Conservation (phyloP, 2,113 vertebrate species). For the Spilogale gracilis region DNA sequence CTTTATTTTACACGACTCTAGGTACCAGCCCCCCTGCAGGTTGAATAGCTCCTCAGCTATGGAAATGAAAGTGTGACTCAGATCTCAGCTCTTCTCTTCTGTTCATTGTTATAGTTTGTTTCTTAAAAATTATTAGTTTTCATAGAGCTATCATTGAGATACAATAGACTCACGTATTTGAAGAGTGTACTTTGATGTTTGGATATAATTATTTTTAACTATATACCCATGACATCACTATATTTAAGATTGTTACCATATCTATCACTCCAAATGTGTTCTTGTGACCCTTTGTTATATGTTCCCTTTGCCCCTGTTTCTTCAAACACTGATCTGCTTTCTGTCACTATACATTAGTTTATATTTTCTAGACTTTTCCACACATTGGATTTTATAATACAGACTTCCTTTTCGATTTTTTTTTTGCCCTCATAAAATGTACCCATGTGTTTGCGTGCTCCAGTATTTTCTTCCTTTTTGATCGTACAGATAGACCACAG, state of each 20-base stretch:
- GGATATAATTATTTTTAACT: not conserved
- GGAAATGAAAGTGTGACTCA: not conserved
- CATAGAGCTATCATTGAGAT: not conserved
- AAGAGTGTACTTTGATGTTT: not conserved
- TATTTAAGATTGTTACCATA: not conserved
- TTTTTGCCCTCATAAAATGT: not conserved
- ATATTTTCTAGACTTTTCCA: slow-evolving; percentile 16
- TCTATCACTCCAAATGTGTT: not conserved
- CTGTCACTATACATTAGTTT: not conserved
- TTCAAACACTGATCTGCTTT: not conserved
- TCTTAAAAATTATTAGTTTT: not conserved
- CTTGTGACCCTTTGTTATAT: not conserved
- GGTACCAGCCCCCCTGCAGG: not conserved
- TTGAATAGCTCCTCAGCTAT: not conserved
- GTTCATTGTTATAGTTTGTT: not conserved
- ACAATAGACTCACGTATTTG: not conserved
- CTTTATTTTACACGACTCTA: not conserved
- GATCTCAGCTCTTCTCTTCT: not conserved
- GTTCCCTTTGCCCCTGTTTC: not conserved
- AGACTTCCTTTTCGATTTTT: not conserved
- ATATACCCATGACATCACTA: not conserved
- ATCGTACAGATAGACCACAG: not conserved
- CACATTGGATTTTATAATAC: not conserved
- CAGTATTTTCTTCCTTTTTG: not conserved
- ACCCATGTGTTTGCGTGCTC: not conserved